Evolutionary conservation across 1,140 invertebrate genomes (phyloP).

Genomic region (Papilio aristodemus): DNA sequence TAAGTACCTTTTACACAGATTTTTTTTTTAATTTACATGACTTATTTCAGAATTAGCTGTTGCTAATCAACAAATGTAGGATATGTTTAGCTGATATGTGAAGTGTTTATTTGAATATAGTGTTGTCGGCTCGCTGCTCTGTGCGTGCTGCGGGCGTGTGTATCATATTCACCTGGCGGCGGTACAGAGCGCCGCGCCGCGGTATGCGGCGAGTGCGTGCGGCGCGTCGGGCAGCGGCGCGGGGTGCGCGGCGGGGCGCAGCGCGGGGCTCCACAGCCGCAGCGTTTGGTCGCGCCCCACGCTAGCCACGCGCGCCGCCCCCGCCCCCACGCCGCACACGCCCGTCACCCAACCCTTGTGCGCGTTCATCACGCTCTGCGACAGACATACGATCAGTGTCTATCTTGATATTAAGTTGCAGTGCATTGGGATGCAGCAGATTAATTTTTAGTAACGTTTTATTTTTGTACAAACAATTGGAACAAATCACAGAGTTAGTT

Average conservation of each 20-base stretch:
- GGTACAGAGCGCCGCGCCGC: slow-evolving; percentile 48
- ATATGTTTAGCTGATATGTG: too few species aligned
- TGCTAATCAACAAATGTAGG: too few species aligned
- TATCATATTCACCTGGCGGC: slow-evolving; percentile 60
- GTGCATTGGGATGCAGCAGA: too few species aligned
- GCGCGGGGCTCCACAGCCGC: slow-evolving; percentile 77
- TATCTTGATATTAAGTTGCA: too few species aligned
- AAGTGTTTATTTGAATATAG: too few species aligned
- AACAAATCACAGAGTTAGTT: neutral
- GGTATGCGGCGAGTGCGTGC: slow-evolving; percentile 49
- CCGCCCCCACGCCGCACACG: slow-evolving; percentile 83
- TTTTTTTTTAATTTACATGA: too few species aligned
- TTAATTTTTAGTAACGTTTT: too few species aligned
- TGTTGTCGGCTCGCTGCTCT: too few species aligned
- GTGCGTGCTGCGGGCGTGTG: too few species aligned
- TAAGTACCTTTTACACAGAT: too few species aligned
- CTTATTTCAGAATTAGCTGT: too few species aligned
- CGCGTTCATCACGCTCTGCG: slow-evolving; percentile 90
- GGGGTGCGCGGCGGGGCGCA: slow-evolving; percentile 68
- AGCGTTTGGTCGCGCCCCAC: slow-evolving; percentile 89
- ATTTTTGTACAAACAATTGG: neutral
- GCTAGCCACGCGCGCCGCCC: slow-evolving; percentile 84
- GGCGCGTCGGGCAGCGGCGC: slow-evolving; percentile 52
- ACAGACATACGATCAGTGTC: neutral
- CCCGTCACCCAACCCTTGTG: slow-evolving; percentile 95